Percentiles rank a stretch among this genome's conserved stretches.
Conservation (phyloP, 2,113 vertebrate genomes). For the Brienomyrus longianalis region DNA sequence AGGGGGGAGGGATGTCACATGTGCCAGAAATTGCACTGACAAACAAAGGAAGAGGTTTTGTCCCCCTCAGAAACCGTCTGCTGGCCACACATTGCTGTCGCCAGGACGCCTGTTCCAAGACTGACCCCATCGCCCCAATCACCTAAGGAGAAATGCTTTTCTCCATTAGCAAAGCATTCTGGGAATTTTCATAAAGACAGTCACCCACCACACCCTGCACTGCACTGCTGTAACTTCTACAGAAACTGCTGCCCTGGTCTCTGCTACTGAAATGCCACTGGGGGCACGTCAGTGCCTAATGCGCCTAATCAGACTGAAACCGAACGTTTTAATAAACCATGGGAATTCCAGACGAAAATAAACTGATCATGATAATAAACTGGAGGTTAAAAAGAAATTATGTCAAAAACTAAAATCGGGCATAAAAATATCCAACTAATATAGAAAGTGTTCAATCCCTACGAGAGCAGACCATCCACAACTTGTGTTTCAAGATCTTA, state of each 20-base stretch:
- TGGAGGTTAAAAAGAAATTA: constrained; percentile 14
- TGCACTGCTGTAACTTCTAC: background rate
- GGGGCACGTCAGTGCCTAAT: background rate
- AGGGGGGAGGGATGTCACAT: background rate
- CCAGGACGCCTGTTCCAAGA: background rate
- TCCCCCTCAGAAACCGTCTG: background rate
- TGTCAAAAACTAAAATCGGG: constrained; percentile 27
- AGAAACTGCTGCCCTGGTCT: background rate
- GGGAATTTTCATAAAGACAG: background rate
- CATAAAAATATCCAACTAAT: constrained; percentile 16
- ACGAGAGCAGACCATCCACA: background rate
- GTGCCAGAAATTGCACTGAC: background rate
- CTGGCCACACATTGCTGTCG: background rate
- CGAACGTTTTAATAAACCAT: background rate
- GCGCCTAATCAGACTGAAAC: background rate
- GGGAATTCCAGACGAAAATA: background rate
- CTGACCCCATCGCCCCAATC: background rate
- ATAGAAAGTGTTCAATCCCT: constrained; percentile 19
- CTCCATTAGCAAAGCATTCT: background rate
- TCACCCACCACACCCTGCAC: background rate
- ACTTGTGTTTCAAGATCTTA: constrained; percentile 19
- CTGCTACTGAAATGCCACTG: background rate
- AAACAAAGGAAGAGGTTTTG: background rate
- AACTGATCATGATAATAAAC: constrained; percentile 7
- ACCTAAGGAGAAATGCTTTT: background rate